A percentile compares a stretch with the other conserved stretches of the same genome.
Evolutionary conservation across 2,113 vertebrate genomes (phyloP).

Genomic region (Odontesthes bonariensis): DNA sequence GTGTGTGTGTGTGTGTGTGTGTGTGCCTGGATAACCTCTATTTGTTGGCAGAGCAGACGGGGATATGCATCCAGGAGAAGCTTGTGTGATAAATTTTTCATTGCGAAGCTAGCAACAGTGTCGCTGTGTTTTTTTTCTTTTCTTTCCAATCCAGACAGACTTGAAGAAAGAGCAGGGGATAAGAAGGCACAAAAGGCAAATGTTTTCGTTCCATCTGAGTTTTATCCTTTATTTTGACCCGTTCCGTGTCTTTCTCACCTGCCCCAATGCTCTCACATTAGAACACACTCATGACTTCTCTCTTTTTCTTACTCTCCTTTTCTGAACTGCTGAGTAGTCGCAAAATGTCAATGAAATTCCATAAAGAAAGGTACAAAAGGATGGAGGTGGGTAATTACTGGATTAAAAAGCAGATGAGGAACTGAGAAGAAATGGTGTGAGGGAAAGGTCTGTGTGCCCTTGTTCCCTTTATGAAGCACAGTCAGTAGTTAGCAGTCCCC

Average conservation of each 20-base stretch:
- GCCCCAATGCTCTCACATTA: slow-evolving; percentile 25
- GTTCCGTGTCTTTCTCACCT: slow-evolving; percentile 32
- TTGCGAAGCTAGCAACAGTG: slow-evolving; percentile 19
- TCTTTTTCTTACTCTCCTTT: slow-evolving; percentile 17
- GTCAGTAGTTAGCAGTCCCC: slow-evolving; percentile 34
- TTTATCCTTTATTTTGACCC: slow-evolving; percentile 55
- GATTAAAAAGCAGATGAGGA: slow-evolving; percentile 53
- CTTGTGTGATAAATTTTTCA: slow-evolving; percentile 60
- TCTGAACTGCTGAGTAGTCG: slow-evolving; percentile 35
- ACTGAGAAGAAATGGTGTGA: slow-evolving; percentile 6
- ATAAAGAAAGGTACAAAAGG: slow-evolving; percentile 25
- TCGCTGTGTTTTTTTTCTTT: not conserved
- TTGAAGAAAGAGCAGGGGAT: slow-evolving; percentile 20
- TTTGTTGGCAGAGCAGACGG: slow-evolving; percentile 24
- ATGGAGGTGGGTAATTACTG: slow-evolving; percentile 31
- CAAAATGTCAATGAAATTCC: slow-evolving; percentile 53
- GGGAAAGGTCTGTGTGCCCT: slow-evolving; percentile 57
- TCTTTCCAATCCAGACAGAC: not conserved
- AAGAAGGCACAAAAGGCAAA: slow-evolving; percentile 36
- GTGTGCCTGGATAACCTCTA: slow-evolving; percentile 41
- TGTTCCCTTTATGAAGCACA: slow-evolving; percentile 34
- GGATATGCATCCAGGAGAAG: slow-evolving; percentile 25
- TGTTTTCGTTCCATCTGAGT: slow-evolving; percentile 40
- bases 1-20: slow-evolving; percentile 6
- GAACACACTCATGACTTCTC: slow-evolving; percentile 39